These are phyloP conservation scores for Aphelenchoides bicaudatus DNA, from an alignment of 2,888 invertebrate species.

Conservation along the genomic window DNA sequence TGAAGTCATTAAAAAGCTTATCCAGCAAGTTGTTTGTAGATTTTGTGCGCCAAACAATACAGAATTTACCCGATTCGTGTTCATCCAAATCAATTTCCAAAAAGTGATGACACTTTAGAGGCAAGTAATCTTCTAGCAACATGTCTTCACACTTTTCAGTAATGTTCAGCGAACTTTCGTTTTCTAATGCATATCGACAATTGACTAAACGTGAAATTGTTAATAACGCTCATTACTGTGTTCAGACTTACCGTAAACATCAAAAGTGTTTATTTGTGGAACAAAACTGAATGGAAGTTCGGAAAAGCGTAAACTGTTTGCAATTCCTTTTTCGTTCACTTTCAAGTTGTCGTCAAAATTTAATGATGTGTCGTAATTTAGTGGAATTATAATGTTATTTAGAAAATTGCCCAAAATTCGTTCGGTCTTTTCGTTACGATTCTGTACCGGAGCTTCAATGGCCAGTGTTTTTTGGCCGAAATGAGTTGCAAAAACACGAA, in stretches of 20 bases:
- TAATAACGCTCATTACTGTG: too few species aligned
- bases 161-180: conserved; percentile 29
- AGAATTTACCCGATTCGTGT: neutral
- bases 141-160: too few species aligned
- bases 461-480: neutral
- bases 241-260: too few species aligned
- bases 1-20: neutral
- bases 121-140: conserved; percentile 9
- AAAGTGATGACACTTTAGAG: neutral
- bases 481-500: neutral
- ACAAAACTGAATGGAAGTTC: conserved; percentile 17
- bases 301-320: conserved; percentile 5
- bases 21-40: neutral
- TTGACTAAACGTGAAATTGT: too few species aligned
- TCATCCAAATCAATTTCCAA: neutral
- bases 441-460: conserved; percentile 37
- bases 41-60: neutral
- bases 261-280: conserved; percentile 31
- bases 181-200: conserved; percentile 49
- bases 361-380: neutral
- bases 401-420: conserved; percentile 45
- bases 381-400: conserved; percentile 39
- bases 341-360: conserved; percentile 6
- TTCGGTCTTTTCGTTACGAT: conserved; percentile 29
- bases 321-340: neutral